These are phyloP conservation scores for Peribatodes rhomboidaria DNA, from an alignment of 2,888 invertebrate species.

Conservation along the genomic window DNA sequence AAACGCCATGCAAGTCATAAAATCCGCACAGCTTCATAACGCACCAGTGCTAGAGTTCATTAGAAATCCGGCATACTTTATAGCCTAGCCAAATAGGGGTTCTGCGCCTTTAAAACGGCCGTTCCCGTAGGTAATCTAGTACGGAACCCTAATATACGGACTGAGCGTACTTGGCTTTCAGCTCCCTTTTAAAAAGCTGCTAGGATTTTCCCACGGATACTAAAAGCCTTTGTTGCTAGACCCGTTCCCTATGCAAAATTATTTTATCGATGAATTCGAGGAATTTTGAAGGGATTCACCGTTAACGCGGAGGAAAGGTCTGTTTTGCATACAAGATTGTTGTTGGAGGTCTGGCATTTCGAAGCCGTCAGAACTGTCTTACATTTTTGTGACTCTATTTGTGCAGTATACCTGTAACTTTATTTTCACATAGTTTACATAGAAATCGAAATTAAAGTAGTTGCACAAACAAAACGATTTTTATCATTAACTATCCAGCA, in stretches of 20 bases:
- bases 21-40: slow-evolving; percentile 1
- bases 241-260: slow-evolving; percentile 53
- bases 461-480: no score
- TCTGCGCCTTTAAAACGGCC: slow-evolving; percentile 29
- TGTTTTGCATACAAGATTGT: slow-evolving; percentile 35
- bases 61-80: slow-evolving; percentile 24
- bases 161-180: slow-evolving; percentile 61
- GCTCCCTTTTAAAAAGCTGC: slow-evolving; percentile 74
- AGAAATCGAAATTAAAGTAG: no score
- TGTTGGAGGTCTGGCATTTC: slow-evolving; percentile 8
- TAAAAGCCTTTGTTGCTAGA: slow-evolving; percentile 67
- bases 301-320: slow-evolving; percentile 7
- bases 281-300: slow-evolving; percentile 32
- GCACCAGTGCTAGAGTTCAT: slow-evolving; percentile 9
- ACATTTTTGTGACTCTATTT: slow-evolving; percentile 8
- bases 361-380: slow-evolving; percentile 1
- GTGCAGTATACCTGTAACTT: no score
- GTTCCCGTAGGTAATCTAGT: slow-evolving; percentile 59
- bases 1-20: not conserved
- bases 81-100: slow-evolving; percentile 23
- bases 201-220: slow-evolving; percentile 79
- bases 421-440: not conserved
- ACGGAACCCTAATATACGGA: slow-evolving; percentile 68
- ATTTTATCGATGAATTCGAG: slow-evolving; percentile 63
- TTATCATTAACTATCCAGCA: not conserved